Evolutionary conservation across 2,113 vertebrate species (phyloP).

Genomic region (Albula goreensis): DNA sequence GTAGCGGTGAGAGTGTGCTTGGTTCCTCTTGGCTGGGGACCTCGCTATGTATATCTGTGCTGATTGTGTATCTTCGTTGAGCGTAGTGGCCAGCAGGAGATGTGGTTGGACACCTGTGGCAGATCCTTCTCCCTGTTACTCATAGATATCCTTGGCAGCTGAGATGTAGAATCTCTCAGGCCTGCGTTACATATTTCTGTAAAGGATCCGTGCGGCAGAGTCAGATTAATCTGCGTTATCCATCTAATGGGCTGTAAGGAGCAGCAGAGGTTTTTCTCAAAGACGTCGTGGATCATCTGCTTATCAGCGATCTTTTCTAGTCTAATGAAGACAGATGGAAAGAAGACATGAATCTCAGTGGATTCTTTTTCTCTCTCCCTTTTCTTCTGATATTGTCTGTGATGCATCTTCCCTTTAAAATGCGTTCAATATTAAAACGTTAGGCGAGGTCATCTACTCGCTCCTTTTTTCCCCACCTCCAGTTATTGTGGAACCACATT

Average conservation of each 20-base stretch:
- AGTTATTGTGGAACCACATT: slow-evolving; percentile 33
- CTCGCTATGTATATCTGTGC: too few relatives aligned
- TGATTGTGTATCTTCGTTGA: too few relatives aligned
- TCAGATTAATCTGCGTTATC: background rate
- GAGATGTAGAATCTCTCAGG: background rate
- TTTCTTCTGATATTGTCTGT: background rate
- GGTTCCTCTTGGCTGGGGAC: too few relatives aligned
- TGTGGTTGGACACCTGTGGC: too few relatives aligned
- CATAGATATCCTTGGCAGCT: background rate
- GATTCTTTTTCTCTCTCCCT: background rate
- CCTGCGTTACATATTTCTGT: background rate
- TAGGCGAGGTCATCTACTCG: background rate
- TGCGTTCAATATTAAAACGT: background rate
- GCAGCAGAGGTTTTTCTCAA: background rate
- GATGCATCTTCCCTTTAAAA: background rate
- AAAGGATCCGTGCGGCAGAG: background rate
- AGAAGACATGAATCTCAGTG: background rate
- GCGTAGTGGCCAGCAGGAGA: too few relatives aligned
- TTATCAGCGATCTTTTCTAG: background rate
- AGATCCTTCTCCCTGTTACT: too few relatives aligned
- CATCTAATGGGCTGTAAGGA: background rate
- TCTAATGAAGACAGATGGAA: background rate
- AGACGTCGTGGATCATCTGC: background rate
- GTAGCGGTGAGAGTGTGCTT: too few relatives aligned
- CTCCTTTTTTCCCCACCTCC: background rate